Conservation (phyloP, 2,888 invertebrate genomes). For the Agonopterix heracliana region DNA sequence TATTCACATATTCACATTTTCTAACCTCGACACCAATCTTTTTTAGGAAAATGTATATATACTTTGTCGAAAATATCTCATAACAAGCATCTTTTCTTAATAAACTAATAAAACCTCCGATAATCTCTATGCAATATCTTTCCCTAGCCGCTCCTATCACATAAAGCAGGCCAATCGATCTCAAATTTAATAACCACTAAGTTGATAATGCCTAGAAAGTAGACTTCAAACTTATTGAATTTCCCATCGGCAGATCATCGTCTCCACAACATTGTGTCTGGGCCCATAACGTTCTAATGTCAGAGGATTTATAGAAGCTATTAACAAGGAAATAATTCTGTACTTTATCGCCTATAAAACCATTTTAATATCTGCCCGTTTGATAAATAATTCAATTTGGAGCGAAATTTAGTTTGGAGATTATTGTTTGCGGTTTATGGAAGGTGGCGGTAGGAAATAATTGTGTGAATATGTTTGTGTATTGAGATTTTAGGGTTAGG, state of each 20-base stretch:
- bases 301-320: constrained; percentile 56
- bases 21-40: too few relatives aligned
- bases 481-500: neutral
- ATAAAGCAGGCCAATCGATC: neutral
- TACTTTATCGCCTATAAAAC: constrained; percentile 65
- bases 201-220: constrained; percentile 3
- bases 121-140: too few relatives aligned
- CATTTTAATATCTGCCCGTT: constrained; percentile 61
- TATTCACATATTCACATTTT: too few relatives aligned
- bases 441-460: constrained; percentile 2
- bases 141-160: too few relatives aligned
- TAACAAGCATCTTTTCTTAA: too few relatives aligned
- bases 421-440: constrained; percentile 9
- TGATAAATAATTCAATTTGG: constrained; percentile 62
- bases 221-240: constrained; percentile 1
- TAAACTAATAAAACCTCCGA: too few relatives aligned
- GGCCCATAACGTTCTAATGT: constrained; percentile 38
- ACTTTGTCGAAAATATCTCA: too few relatives aligned
- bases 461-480: neutral
- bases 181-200: constrained; percentile 5
- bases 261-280: constrained; percentile 37
- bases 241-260: neutral
- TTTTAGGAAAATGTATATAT: too few relatives aligned
- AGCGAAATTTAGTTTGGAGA: constrained; percentile 14
- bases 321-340: constrained; percentile 66